Conservation (phyloP, 2,888 invertebrate genomes). For the Ophioninae sp. region DNA sequence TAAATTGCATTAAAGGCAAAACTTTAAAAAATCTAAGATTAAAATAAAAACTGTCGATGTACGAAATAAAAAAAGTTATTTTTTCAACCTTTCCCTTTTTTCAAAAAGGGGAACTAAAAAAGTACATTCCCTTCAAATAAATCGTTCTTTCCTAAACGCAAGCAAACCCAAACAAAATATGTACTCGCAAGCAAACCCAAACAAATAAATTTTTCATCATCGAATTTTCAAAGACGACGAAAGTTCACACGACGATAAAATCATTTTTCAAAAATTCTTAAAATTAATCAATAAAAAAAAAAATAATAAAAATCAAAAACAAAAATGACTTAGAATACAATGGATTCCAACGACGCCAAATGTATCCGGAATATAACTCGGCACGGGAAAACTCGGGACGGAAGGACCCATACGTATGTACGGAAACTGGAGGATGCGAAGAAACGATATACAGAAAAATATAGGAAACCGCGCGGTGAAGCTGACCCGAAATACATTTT, state of each 20-base stretch:
- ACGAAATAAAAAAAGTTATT: background rate
- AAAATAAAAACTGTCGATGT: background rate
- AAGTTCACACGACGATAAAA: no score
- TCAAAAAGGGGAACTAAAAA: no score
- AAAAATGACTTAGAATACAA: background rate
- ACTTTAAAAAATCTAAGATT: background rate
- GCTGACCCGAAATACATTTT: slow-evolving; percentile 7
- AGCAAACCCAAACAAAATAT: background rate
- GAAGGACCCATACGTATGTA: background rate
- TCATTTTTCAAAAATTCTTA: no score
- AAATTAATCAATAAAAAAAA: background rate
- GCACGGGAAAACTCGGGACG: background rate
- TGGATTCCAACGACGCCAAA: background rate
- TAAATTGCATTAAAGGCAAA: background rate
- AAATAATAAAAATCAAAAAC: no score
- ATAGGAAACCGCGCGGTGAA: slow-evolving; percentile 15
- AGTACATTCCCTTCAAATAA: no score
- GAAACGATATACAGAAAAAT: background rate
- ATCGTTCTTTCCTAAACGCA: background rate
- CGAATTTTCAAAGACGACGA: background rate
- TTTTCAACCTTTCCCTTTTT: no score
- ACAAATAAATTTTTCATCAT: background rate
- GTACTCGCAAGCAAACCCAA: background rate
- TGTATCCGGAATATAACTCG: background rate
- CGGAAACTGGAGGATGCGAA: background rate